Percentiles rank a stretch among this genome's conserved stretches.
These are phyloP conservation scores for Acleris laterana DNA, from an alignment of 2,888 invertebrate genomes.

Conservation along the genomic window DNA sequence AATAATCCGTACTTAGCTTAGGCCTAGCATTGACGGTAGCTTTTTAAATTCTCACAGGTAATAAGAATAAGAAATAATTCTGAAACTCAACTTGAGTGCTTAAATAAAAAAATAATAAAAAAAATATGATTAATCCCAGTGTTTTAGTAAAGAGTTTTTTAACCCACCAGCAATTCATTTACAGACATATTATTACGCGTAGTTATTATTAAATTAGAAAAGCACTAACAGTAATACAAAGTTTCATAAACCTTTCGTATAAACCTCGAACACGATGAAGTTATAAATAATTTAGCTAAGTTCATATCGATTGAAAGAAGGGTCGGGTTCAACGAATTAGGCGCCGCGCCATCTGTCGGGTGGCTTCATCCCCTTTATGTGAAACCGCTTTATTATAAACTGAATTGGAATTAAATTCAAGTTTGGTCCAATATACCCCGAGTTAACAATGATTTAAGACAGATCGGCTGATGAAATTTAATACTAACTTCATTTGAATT, in stretches of 20 bases:
- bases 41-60: too few relatives aligned
- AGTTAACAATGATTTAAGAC: neutral
- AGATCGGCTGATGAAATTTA: too few relatives aligned
- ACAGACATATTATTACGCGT: too few relatives aligned
- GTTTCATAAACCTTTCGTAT: conserved; percentile 14
- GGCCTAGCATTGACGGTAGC: too few relatives aligned
- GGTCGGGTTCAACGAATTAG: conserved; percentile 30
- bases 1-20: too few relatives aligned
- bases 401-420: conserved; percentile 29
- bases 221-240: neutral
- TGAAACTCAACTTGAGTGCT: too few relatives aligned
- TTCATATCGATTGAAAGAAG: conserved; percentile 35
- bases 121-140: too few relatives aligned
- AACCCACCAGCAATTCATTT: too few relatives aligned
- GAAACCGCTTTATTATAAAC: conserved; percentile 35
- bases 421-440: conserved; percentile 22
- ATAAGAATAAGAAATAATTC: too few relatives aligned
- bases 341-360: conserved; percentile 30
- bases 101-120: too few relatives aligned
- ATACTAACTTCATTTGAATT: too few relatives aligned
- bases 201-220: neutral
- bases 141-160: too few relatives aligned
- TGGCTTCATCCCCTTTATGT: conserved; percentile 24
- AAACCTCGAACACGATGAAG: conserved; percentile 28
- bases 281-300: conserved; percentile 37